phyloP scores from a whole-genome alignment of 2,113 vertebrate genomes.

The Phaethornis superciliosus region DNA sequence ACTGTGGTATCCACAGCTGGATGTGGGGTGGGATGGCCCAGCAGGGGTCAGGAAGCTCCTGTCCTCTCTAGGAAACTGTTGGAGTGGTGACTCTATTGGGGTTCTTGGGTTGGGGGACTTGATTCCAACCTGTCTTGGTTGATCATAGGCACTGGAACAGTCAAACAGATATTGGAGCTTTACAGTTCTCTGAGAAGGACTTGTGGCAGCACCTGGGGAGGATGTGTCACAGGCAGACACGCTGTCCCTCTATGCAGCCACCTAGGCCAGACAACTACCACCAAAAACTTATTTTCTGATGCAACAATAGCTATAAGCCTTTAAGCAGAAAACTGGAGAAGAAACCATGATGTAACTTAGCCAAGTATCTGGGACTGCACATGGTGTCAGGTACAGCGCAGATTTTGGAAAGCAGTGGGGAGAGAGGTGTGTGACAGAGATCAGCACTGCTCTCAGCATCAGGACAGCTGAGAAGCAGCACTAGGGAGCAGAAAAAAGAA shows the following conservation, averaged over 20 bases:
- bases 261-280: not conserved
- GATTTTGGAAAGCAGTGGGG: not conserved
- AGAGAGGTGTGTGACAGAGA: accelerated
- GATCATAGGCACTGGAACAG: constrained; percentile 88
- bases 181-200: not conserved
- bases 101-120: constrained; percentile 83
- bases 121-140: constrained; percentile 81
- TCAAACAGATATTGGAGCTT: not conserved
- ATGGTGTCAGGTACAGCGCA: not conserved
- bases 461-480: not conserved
- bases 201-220: not conserved
- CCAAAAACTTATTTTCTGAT: not conserved
- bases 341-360: not conserved
- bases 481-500: no score
- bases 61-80: constrained; percentile 85
- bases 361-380: not conserved
- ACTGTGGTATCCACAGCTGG: constrained; percentile 84
- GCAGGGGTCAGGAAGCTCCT: constrained; percentile 85
- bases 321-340: not conserved
- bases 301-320: not conserved
- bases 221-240: not conserved
- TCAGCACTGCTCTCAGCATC: not conserved
- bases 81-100: constrained; percentile 82
- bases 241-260: not conserved
- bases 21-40: constrained; percentile 75